Base-by-base conservation (phyloP, 2,113 vertebrate species). In the Centropus unirufus region DNA sequence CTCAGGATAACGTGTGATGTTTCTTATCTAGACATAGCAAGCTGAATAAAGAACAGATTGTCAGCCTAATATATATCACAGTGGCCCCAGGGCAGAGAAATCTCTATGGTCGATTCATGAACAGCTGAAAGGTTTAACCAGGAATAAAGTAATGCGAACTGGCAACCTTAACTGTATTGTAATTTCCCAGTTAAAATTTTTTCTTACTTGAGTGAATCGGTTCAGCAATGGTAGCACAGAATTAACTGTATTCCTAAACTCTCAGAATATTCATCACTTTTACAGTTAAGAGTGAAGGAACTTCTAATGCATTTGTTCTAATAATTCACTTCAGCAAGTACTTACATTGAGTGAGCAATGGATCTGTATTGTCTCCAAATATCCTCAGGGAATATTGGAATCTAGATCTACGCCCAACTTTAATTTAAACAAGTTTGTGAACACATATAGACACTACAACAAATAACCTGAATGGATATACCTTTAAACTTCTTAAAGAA, bases 81-180 rank as follows among this genome's bases (percentile, higher is more conserved):
- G 52, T 72, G 42, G 91, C 94, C 87, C 58, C 61, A 61, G 86
- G 94, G 89, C 94, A 96, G 57, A 94, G 69, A 92, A 92, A 92
- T 87, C 86, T 91, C 91, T 87, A 89, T 40, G 83, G 92, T 84
- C 89, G 94, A 78, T 92, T 95, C 93, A 78, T 92, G 91, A 95
- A 70, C 68, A 73, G 76, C 80, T 94, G 91, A 89, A 93, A 96
- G 62, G 78, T 92, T 90, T 95, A 93, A 84, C 86, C 52, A 89
- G 83, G 61, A 93, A 89, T 87, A 92, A 89, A 93, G 75, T 93
- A 94, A 94, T 78, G 83, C 57, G 84, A 57, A 49, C 80, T 84
- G 94, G 92, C 91, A 94, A 89, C 69, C 77, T 95, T 81, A 92
- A 91, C 92, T 93, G 76, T 75, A 30, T 67, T 72, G 73, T 82